Percentiles rank a stretch among this genome's conserved stretches.
phyloP scores from a whole-genome alignment of 2,797 vertebrate species.

The Xiphorhynchus erythropygius region DNA sequence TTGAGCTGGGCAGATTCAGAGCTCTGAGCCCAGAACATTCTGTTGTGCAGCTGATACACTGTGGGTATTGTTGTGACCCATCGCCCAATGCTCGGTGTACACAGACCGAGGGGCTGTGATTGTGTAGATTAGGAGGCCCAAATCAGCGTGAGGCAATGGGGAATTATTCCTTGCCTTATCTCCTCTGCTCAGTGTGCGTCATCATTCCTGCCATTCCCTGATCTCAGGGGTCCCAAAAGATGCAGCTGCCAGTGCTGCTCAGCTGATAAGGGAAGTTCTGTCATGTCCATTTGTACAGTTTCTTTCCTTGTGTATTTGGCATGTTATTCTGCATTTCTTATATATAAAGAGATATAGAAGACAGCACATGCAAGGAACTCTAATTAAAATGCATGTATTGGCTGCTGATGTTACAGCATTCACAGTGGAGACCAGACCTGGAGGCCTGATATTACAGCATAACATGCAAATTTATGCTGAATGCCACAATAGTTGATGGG shows the following conservation, averaged over 20 bases:
- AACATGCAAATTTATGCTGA: neutral
- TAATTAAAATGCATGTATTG: neutral
- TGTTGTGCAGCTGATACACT: neutral
- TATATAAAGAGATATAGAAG: neutral
- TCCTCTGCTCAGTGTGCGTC: neutral
- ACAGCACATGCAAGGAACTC: neutral
- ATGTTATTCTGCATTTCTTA: neutral
- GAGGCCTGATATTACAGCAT: neutral
- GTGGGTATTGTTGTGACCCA: neutral
- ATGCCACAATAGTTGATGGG: neutral
- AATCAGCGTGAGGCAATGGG: slow-evolving; percentile 37
- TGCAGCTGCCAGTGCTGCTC: neutral
- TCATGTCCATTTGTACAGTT: neutral
- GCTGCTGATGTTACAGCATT: neutral
- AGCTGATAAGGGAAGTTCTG: slow-evolving; percentile 50
- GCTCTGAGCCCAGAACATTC: neutral
- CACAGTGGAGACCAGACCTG: neutral
- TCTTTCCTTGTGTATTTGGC: neutral
- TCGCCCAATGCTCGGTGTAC: neutral
- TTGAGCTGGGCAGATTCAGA: neutral
- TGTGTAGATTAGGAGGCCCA: slow-evolving; percentile 66
- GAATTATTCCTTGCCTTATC: slow-evolving; percentile 70
- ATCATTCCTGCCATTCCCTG: neutral
- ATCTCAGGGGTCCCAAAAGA: slow-evolving; percentile 14
- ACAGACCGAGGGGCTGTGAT: slow-evolving; percentile 44